Conservation (phyloP, 1,140 invertebrate genomes). For the Dendrolimus punctatus region DNA sequence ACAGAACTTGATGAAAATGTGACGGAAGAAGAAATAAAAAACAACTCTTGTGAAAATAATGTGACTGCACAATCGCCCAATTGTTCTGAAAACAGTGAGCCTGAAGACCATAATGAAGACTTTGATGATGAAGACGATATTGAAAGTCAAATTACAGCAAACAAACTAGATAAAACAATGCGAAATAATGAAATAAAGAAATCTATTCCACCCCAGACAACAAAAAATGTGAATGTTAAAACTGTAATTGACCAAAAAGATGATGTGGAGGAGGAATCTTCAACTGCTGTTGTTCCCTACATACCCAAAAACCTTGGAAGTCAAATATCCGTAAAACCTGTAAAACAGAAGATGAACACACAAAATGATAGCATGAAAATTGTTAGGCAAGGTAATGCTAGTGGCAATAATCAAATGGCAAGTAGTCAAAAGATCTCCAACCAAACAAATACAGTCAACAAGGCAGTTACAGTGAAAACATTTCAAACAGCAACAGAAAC, state of each 20-base stretch:
- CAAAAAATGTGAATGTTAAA: constrained; percentile 1
- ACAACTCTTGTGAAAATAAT: not conserved
- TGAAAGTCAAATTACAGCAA: constrained; percentile 12
- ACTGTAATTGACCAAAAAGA: not conserved
- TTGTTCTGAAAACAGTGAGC: constrained; percentile 3
- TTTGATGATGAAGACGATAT: not conserved
- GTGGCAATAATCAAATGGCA: constrained; percentile 6
- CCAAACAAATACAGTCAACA: constrained; percentile 46
- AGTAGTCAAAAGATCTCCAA: constrained; percentile 32
- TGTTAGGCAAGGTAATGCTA: not conserved
- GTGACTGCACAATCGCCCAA: not conserved
- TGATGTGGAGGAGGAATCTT: not conserved
- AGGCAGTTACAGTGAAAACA: constrained; percentile 49
- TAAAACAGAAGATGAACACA: constrained; percentile 12
- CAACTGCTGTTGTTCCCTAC: not conserved
- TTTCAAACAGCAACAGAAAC: constrained; percentile 49
- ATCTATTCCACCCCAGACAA: not conserved
- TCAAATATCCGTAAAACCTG: constrained; percentile 17
- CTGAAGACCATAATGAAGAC: constrained; percentile 2
- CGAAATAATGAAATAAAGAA: too few relatives aligned
- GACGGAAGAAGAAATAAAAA: constrained; percentile 1
- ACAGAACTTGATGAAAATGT: constrained; percentile 1
- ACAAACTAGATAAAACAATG: not conserved
- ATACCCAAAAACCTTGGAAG: constrained; percentile 3
- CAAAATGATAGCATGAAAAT: constrained; percentile 17